Conservation (phyloP, 2,888 invertebrate genomes). For the Melangyna quadrimaculata region DNA sequence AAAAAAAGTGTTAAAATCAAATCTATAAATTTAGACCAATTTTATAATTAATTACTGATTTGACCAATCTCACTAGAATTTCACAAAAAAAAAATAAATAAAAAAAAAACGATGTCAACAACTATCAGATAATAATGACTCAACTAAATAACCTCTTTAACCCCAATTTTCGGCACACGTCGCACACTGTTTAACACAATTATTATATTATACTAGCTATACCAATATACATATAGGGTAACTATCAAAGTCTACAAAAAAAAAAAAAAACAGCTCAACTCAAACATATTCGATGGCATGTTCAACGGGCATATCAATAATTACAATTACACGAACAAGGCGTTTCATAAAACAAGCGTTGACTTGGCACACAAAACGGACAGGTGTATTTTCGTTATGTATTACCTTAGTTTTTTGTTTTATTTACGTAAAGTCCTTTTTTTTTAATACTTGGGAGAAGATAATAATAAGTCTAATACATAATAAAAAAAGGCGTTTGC, state of each 20-base stretch:
- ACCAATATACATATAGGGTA: neutral
- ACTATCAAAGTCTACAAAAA: neutral
- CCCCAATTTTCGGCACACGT: constrained; percentile 9
- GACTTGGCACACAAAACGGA: constrained; percentile 22
- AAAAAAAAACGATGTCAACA: constrained; percentile 42
- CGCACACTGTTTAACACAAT: neutral
- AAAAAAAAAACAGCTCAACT: too few relatives aligned
- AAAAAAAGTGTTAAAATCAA: neutral
- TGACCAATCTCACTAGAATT: constrained; percentile 29
- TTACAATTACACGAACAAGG: constrained; percentile 61
- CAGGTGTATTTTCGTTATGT: constrained; percentile 41
- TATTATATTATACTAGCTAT: too few relatives aligned
- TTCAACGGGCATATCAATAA: constrained; percentile 56
- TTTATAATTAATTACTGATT: constrained; percentile 30
- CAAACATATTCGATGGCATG: constrained; percentile 57
- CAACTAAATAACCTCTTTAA: constrained; percentile 19
- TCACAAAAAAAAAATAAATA: neutral
- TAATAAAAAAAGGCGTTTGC: constrained; percentile 62
- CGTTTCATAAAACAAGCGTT: constrained; percentile 32
- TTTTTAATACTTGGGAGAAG: constrained; percentile 10
- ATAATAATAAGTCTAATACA: constrained; percentile 62
- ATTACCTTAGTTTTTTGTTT: neutral
- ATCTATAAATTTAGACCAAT: neutral
- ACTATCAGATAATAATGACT: constrained; percentile 43
- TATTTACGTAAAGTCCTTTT: constrained; percentile 7